A percentile compares a stretch with the other conserved stretches of the same genome.
phyloP scores from a whole-genome alignment of 1,140 invertebrate genomes.

The Nymphalis io region DNA sequence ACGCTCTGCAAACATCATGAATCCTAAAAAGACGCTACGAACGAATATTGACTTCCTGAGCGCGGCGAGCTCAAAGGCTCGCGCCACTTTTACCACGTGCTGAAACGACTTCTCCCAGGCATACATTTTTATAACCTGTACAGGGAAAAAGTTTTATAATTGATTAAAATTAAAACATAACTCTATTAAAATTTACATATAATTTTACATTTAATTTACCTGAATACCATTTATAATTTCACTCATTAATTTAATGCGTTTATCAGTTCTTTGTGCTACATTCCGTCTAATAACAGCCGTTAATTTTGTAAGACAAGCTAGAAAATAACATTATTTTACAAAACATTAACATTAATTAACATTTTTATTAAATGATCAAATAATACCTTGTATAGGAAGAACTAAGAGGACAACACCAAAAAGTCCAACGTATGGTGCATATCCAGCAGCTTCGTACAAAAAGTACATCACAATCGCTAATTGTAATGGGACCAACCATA shows the following conservation, averaged over 20 bases:
- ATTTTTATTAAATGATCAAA: neutral
- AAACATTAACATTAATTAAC: neutral
- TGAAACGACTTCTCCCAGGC: slow-evolving; percentile 86
- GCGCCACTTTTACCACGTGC: slow-evolving; percentile 77
- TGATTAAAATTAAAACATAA: no score
- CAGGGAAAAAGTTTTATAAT: no score
- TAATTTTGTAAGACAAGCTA: slow-evolving; percentile 62
- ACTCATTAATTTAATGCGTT: slow-evolving; percentile 90
- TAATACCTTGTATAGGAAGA: slow-evolving; percentile 84
- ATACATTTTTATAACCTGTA: slow-evolving; percentile 90
- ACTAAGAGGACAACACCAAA: slow-evolving; percentile 82
- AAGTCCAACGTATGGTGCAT: slow-evolving; percentile 86
- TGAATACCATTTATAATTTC: slow-evolving; percentile 90
- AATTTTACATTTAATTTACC: slow-evolving; percentile 57
- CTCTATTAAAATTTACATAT: neutral
- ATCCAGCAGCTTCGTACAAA: slow-evolving; percentile 86
- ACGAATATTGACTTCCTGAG: slow-evolving; percentile 82
- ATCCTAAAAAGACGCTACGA: slow-evolving; percentile 83
- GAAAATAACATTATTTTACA: slow-evolving; percentile 29
- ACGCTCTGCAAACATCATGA: slow-evolving; percentile 84
- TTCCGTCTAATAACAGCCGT: slow-evolving; percentile 63
- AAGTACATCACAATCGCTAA: slow-evolving; percentile 82
- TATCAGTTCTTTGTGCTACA: slow-evolving; percentile 87
- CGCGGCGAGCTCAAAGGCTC: slow-evolving; percentile 83
- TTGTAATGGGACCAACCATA: slow-evolving; percentile 88